Evolutionary conservation across 30 jellyfish, hydroid and myxozoan species (phyloP).

Genomic region (Cassiopea andromeda): DNA sequence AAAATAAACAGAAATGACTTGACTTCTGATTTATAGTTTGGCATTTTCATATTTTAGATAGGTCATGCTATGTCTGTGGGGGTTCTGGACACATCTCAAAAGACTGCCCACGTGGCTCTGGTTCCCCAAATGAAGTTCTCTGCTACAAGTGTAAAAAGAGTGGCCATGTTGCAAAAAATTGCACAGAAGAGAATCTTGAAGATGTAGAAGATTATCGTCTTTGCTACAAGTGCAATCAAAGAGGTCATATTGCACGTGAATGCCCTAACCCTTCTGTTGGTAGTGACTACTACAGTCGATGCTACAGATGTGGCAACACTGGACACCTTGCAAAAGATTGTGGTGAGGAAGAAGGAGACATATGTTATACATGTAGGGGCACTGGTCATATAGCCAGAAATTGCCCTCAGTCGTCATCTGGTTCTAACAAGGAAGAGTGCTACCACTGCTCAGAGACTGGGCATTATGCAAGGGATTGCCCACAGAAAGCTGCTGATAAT

Average conservation of each 20-base stretch:
- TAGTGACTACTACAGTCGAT: slow-evolving; percentile 27
- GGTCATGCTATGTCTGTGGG: slow-evolving; percentile 71
- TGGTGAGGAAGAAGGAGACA: slow-evolving; percentile 77
- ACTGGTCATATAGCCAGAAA: slow-evolving; percentile 85
- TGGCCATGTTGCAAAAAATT: slow-evolving; percentile 74
- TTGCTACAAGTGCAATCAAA: slow-evolving; percentile 60
- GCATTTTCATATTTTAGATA: slow-evolving; percentile 13
- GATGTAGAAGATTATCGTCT: slow-evolving; percentile 50
- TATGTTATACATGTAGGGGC: slow-evolving; percentile 85
- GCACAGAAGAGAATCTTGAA: slow-evolving; percentile 53
- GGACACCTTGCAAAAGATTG: slow-evolving; percentile 91
- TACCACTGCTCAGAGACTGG: slow-evolving; percentile 84
- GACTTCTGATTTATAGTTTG: neutral
- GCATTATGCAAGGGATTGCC: slow-evolving; percentile 93
- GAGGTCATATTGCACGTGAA: slow-evolving; percentile 83
- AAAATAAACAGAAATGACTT: no score
- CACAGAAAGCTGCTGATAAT: slow-evolving; percentile 26
- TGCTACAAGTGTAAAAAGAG: slow-evolving; percentile 67
- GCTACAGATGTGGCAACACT: slow-evolving; percentile 85
- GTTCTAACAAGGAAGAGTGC: slow-evolving; percentile 67
- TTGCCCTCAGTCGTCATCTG: slow-evolving; percentile 62
- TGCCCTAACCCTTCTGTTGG: slow-evolving; percentile 72
- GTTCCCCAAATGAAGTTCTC: slow-evolving; percentile 37
- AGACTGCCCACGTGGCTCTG: slow-evolving; percentile 53
- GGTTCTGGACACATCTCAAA: slow-evolving; percentile 69